These are phyloP conservation scores for Eulemur rubriventer DNA, from an alignment of 2,797 vertebrate genomes.

Conservation along the genomic window DNA sequence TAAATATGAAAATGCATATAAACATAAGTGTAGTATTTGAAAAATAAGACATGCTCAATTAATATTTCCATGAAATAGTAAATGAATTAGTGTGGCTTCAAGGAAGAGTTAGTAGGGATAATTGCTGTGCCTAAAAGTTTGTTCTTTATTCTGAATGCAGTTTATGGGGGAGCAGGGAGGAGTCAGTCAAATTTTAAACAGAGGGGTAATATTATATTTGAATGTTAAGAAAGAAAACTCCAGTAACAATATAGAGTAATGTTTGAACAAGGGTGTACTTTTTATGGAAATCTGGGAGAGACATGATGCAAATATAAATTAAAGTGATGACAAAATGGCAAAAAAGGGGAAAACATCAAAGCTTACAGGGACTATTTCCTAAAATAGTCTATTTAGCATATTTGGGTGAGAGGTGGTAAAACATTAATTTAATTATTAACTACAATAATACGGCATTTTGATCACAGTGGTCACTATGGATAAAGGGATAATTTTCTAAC, in stretches of 20 bases:
- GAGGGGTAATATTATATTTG: not conserved
- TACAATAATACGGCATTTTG: not conserved
- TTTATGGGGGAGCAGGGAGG: rapidly evolving
- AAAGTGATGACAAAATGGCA: not conserved
- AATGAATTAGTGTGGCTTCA: not conserved
- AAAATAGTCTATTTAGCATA: not conserved
- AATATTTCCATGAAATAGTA: not conserved
- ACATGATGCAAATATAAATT: not conserved
- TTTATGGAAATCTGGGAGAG: not conserved
- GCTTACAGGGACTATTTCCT: not conserved
- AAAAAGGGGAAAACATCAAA: not conserved
- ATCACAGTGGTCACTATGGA: not conserved
- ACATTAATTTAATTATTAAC: not conserved
- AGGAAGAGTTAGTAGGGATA: not conserved
- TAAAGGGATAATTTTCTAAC: not conserved
- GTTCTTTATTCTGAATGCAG: not conserved
- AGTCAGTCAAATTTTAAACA: not conserved
- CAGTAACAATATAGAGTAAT: not conserved
- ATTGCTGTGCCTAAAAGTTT: not conserved
- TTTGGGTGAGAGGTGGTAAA: not conserved
- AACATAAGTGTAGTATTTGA: not conserved
- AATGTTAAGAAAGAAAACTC: not conserved
- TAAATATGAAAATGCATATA: not conserved
- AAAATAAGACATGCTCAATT: not conserved
- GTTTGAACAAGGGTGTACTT: not conserved